Evolutionary conservation across 1,140 invertebrate species (phyloP), one percentile per base, ranked within the genome.

Genomic region (Proales similis): DNA sequence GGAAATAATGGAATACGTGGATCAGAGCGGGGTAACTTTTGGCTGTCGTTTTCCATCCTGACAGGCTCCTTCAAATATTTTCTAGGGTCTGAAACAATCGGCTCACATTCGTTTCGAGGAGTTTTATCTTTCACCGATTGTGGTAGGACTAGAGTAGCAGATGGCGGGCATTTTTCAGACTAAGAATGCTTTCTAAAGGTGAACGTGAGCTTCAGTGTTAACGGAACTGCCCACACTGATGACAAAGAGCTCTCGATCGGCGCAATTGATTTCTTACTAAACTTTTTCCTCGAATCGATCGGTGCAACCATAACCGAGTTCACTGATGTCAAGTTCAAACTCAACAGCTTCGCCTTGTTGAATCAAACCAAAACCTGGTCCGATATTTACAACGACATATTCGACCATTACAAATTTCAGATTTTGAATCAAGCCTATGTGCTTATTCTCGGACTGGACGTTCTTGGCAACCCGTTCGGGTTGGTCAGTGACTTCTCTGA

Each of bases 141-240:
- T 24, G 33, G 33, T 11, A 45, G 19, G 36, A 45, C 33, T 11
- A 33, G 33, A 36, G 26, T 9, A 9, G 14, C 45, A 17, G 11
- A n/a, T 46, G 9, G 11, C 9, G 17, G 30, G 14, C 19, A 24
- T 39, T 76, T 80, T 33, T 38, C 46, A 29, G 47, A 46, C 33
- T 43, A 30, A 39, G n/a, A n/a, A n/a, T n/a, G n/a, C n/a, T n/a
- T n/a, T n/a, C 65, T 64, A 19, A 47, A 75, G 73, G 33, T 76
- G 53, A 70, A 72, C 62, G 72, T 87, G 22, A 86, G 82, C 73
- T 80, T 87, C 53, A 82, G 82, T 14, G 81, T 82, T 45, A 74
- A 80, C 67, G 81, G 81, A 3, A 81, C 78, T 19, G 68, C 74
- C 65, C 71, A 70, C 72, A 70, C 68, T 43, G 63, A 65, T 26